Percentiles rank a stretch among this genome's conserved stretches.
phyloP scores from a whole-genome alignment of 2,888 invertebrate genomes.

The Lottia gigantea region DNA sequence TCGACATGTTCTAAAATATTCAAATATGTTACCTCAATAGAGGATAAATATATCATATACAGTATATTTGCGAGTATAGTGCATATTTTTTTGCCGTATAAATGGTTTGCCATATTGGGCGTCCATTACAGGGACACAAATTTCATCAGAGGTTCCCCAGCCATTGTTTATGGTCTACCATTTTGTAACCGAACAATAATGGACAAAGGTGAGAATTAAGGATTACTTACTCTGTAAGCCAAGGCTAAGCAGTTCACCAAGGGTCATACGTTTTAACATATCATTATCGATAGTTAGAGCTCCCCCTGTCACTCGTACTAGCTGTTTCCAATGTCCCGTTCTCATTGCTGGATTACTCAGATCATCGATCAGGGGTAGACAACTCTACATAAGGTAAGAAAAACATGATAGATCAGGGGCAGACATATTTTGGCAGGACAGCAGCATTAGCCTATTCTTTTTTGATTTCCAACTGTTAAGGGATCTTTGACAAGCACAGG shows the following conservation, averaged over 20 bases:
- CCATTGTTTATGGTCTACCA: too few species aligned
- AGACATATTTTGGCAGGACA: not conserved
- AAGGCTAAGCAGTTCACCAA: constrained; percentile 66
- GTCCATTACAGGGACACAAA: too few species aligned
- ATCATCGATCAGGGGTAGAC: constrained; percentile 66
- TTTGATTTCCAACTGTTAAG: too few species aligned
- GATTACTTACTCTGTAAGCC: constrained; percentile 64
- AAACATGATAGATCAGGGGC: not conserved
- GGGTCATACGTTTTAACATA: constrained; percentile 66
- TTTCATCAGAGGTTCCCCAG: too few species aligned
- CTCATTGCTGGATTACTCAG: constrained; percentile 68
- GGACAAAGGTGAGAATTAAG: not conserved
- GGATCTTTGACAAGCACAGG: not conserved
- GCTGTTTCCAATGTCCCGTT: constrained; percentile 68
- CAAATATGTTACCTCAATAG: too few species aligned
- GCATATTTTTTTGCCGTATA: too few species aligned
- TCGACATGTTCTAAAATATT: constrained; percentile 62
- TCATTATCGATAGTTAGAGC: constrained; percentile 66
- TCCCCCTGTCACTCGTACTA: constrained; percentile 67
- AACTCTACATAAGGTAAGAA: constrained; percentile 46
- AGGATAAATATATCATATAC: too few species aligned
- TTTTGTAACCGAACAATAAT: too few species aligned
- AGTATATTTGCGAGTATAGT: too few species aligned
- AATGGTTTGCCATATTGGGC: too few species aligned
- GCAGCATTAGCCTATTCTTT: not conserved